These are phyloP conservation scores for Lamprotornis superbus DNA, from an alignment of 2,113 vertebrate genomes.

Conservation along the genomic window DNA sequence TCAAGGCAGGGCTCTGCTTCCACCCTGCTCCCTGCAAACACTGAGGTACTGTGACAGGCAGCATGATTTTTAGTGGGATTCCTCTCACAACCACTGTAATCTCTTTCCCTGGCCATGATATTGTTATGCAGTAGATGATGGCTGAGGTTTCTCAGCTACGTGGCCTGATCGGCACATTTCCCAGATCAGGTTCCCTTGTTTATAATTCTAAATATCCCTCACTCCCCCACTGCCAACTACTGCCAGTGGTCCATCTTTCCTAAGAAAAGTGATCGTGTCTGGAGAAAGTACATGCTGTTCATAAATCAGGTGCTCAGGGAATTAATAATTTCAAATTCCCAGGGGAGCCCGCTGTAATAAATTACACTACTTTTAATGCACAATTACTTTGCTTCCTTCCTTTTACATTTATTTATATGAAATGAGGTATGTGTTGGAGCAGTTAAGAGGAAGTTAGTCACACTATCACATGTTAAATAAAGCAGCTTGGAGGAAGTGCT, in stretches of 20 bases:
- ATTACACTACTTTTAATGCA: neutral
- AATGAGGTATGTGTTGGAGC: neutral
- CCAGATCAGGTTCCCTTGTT: neutral
- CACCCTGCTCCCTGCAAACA: neutral
- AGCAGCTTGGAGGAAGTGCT: neutral
- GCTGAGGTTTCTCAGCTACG: neutral
- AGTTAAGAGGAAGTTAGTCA: neutral
- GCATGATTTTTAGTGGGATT: neutral
- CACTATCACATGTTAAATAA: neutral
- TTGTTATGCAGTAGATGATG: neutral
- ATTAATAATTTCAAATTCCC: slow-evolving; percentile 56
- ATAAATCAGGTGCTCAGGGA: slow-evolving; percentile 47
- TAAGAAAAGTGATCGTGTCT: slow-evolving; percentile 44
- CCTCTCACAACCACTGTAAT: neutral
- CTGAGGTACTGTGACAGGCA: neutral
- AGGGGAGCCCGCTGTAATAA: slow-evolving; percentile 18
- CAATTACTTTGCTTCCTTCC: neutral
- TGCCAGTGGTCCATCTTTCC: neutral
- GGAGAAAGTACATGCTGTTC: neutral
- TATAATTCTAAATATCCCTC: neutral
- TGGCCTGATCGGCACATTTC: neutral
- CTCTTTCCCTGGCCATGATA: neutral
- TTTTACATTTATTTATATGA: slow-evolving; percentile 13
- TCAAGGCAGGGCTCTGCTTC: neutral
- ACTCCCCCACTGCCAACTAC: neutral